Evolutionary conservation across 2,888 invertebrate genomes (phyloP).

Genomic region (Himalopsyche japonica): DNA sequence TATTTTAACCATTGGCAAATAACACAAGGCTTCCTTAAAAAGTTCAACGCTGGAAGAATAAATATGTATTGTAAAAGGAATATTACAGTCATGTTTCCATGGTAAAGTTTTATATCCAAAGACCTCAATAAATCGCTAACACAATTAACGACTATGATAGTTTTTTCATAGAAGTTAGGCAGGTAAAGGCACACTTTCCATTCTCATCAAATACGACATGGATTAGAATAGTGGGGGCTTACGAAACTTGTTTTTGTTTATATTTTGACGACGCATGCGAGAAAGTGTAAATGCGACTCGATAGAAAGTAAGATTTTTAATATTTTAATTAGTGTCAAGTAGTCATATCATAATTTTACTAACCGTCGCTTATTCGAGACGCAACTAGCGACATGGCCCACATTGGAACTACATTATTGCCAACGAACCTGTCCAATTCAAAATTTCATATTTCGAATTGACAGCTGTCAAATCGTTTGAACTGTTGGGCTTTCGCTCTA

Average conservation of each 20-base stretch:
- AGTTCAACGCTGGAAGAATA: too few relatives aligned
- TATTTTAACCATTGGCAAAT: too few relatives aligned
- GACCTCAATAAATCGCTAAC: not conserved
- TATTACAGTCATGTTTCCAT: too few relatives aligned
- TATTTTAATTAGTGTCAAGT: not conserved
- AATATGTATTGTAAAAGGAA: too few relatives aligned
- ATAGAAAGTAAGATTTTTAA: conserved; percentile 6
- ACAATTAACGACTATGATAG: not conserved
- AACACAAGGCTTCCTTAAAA: too few relatives aligned
- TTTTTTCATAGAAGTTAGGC: not conserved
- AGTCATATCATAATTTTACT: not conserved
- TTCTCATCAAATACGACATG: not conserved
- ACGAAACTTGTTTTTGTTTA: not conserved
- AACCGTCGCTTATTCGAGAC: not conserved
- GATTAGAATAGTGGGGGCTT: not conserved
- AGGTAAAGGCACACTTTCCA: not conserved
- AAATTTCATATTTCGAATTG: not conserved
- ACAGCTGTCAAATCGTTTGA: not conserved
- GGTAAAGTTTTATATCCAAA: too few relatives aligned
- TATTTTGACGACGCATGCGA: not conserved
- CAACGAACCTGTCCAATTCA: not conserved
- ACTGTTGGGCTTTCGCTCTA: not conserved
- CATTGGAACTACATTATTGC: not conserved
- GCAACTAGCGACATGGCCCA: not conserved
- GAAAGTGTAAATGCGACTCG: conserved; percentile 1